Evolutionary conservation across 2,888 invertebrate genomes (phyloP).

Genomic region (Odontocolon sp.): DNA sequence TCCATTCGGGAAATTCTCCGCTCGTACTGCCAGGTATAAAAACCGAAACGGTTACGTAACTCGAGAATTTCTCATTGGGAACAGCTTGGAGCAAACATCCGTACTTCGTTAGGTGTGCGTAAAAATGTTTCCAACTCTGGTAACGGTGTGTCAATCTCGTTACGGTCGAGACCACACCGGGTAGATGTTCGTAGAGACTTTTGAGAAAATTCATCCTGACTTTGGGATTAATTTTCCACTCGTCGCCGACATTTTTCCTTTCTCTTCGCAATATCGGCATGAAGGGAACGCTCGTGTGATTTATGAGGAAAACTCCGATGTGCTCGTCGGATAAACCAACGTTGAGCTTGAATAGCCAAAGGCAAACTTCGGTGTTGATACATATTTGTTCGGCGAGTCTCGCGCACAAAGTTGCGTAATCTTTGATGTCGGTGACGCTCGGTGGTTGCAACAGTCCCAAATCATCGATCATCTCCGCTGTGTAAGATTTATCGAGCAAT

Average conservation of each 20-base stretch:
- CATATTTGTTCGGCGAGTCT: slow-evolving; percentile 64
- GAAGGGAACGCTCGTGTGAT: slow-evolving; percentile 69
- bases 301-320: slow-evolving; percentile 65
- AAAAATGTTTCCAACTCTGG: slow-evolving; percentile 64
- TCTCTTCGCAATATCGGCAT: slow-evolving; percentile 67
- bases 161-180: slow-evolving; percentile 55
- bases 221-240: slow-evolving; percentile 48
- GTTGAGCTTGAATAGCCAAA: slow-evolving; percentile 66
- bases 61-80: slow-evolving; percentile 52
- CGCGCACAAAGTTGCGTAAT: slow-evolving; percentile 63
- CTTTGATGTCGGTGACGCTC: slow-evolving; percentile 47
- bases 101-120: slow-evolving; percentile 59
- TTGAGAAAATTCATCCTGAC: slow-evolving; percentile 49
- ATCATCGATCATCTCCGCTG: slow-evolving; percentile 53
- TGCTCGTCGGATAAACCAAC: slow-evolving; percentile 56
- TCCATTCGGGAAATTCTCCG: slow-evolving; percentile 51
- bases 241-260: slow-evolving; percentile 49
- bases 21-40: slow-evolving; percentile 61
- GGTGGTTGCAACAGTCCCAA: slow-evolving; percentile 61
- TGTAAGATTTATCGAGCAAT: slow-evolving; percentile 60
- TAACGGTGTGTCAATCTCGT: slow-evolving; percentile 58
- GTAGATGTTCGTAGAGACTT: slow-evolving; percentile 57
- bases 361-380: slow-evolving; percentile 62
- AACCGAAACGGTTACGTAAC: slow-evolving; percentile 48
- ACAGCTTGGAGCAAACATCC: slow-evolving; percentile 68